Percentiles rank a stretch among this genome's conserved stretches.
Evolutionary conservation across 2,113 vertebrate genomes (phyloP).

Genomic region (Bufo gargarizans): DNA sequence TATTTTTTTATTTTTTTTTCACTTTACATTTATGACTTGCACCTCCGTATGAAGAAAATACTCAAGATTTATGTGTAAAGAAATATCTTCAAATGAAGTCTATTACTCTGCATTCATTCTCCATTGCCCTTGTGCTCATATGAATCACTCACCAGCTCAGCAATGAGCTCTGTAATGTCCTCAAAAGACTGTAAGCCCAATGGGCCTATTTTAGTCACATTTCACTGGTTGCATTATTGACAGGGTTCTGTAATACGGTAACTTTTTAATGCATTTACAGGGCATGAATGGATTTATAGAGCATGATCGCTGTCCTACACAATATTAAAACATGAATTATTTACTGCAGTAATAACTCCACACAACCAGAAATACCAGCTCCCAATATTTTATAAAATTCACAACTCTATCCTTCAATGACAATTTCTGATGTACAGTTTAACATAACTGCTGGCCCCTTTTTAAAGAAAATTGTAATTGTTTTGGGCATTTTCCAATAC

Average conservation of each 20-base stretch:
- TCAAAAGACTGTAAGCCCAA: neutral
- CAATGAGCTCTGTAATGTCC: neutral
- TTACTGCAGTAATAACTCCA: constrained; percentile 34
- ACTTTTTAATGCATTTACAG: neutral
- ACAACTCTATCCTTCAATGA: neutral
- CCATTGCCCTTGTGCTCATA: neutral
- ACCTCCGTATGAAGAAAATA: neutral
- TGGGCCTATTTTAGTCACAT: constrained; percentile 13
- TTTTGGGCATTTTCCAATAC: constrained; percentile 29
- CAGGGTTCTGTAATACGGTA: constrained; percentile 6
- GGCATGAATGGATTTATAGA: constrained; percentile 30
- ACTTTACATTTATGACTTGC: neutral
- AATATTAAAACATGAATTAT: constrained; percentile 43
- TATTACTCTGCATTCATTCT: neutral
- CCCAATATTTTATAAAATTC: constrained; percentile 12
- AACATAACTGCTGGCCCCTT: constrained; percentile 13
- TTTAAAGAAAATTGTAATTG: constrained; percentile 41
- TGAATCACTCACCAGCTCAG: constrained; percentile 20
- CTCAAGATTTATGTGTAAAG: neutral
- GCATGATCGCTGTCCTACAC: neutral
- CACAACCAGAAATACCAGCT: neutral
- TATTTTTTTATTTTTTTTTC: no score
- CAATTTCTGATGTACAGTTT: constrained; percentile 25
- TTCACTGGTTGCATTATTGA: constrained; percentile 37
- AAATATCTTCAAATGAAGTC: neutral